phyloP scores from a whole-genome alignment of 2,888 invertebrate species.

The Zele albiditarsus region DNA sequence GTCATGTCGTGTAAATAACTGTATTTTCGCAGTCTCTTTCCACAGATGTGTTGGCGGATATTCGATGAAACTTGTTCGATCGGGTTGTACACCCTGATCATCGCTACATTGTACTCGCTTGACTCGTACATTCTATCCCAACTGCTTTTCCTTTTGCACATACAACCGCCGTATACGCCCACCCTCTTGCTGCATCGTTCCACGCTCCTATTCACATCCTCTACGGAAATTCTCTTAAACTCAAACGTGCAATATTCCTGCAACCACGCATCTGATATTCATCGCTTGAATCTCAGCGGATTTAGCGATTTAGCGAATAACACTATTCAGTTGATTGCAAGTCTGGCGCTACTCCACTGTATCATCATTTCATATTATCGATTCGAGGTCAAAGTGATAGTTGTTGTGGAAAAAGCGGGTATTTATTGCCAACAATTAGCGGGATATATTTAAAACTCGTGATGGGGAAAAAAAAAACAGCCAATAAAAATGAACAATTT shows the following conservation, averaged over 20 bases:
- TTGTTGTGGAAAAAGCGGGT: neutral
- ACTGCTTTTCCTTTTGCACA: neutral
- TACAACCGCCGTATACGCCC: neutral
- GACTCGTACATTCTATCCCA: neutral
- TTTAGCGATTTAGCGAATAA: neutral
- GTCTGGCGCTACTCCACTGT: neutral
- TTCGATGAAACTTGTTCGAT: constrained; percentile 11
- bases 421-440: neutral
- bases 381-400: neutral
- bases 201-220: constrained; percentile 9
- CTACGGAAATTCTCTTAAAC: constrained; percentile 23
- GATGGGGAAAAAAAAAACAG: neutral
- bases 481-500: neutral
- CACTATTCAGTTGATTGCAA: constrained; percentile 4
- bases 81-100: neutral
- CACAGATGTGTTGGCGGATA: constrained; percentile 15
- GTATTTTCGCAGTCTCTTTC: constrained; percentile 14
- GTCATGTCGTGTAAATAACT: constrained; percentile 36
- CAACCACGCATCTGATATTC: constrained; percentile 3
- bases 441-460: neutral
- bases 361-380: neutral
- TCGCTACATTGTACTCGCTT: neutral
- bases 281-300: neutral
- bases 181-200: neutral
- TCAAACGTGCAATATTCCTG: neutral